Evolutionary conservation across 1,140 invertebrate species (phyloP).

Genomic region (Stenopsyche tienmushanensis): DNA sequence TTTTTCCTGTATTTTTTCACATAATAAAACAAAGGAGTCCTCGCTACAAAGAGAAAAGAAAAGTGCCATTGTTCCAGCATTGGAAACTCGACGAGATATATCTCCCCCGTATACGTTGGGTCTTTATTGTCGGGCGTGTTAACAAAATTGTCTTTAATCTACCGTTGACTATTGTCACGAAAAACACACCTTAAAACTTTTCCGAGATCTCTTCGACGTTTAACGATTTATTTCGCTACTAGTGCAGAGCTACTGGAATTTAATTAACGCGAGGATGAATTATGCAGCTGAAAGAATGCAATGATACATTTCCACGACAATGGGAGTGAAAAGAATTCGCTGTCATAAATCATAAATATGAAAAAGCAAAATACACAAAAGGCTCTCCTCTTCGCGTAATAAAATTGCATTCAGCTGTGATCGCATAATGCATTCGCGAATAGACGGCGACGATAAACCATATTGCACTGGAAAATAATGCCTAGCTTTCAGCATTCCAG

Average conservation of each 20-base stretch:
- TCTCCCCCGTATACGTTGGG: constrained; percentile 1
- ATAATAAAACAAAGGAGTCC: constrained; percentile 26
- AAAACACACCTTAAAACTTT: too few relatives aligned
- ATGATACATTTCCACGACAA: too few relatives aligned
- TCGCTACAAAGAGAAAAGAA: constrained; percentile 16
- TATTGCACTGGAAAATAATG: too few relatives aligned
- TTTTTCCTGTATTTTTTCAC: constrained; percentile 13
- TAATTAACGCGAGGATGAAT: too few relatives aligned
- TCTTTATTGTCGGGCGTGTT: constrained; percentile 15
- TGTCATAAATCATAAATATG: background rate
- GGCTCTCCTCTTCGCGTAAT: background rate
- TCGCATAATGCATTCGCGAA: background rate
- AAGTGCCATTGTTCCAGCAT: constrained; percentile 23
- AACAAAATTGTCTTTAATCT: constrained; percentile 27
- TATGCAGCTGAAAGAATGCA: too few relatives aligned
- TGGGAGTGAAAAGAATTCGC: too few relatives aligned
- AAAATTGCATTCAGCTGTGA: background rate
- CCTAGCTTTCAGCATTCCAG: too few relatives aligned
- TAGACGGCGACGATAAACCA: background rate
- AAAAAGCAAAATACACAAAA: background rate
- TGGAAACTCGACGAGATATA: constrained; percentile 20
- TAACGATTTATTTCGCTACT: too few relatives aligned
- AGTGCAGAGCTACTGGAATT: too few relatives aligned
- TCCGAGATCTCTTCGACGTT: too few relatives aligned
- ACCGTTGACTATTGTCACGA: constrained; percentile 4